Evolutionary conservation across 1,140 invertebrate genomes (phyloP).

Genomic region (Nomia melanderi): DNA sequence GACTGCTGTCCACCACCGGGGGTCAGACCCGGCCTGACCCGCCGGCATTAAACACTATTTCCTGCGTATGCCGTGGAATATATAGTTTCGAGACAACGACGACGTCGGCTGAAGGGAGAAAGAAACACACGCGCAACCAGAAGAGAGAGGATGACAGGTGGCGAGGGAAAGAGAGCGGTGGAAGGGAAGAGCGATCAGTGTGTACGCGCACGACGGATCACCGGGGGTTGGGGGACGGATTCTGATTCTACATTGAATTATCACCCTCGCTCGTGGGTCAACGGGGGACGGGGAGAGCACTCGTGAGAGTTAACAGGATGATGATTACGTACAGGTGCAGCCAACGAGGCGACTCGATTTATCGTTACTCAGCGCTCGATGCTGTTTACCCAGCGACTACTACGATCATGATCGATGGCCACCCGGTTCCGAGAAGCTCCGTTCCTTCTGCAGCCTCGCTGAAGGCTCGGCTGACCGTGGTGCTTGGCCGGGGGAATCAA

Average conservation of each 20-base stretch:
- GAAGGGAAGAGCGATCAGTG: not conserved
- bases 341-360: constrained; percentile 48
- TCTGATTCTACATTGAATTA: constrained; percentile 66
- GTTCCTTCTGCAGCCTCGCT: too few relatives aligned
- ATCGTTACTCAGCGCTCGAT: constrained; percentile 24
- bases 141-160: not conserved
- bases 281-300: constrained; percentile 13
- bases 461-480: not conserved
- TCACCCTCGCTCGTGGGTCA: constrained; percentile 56
- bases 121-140: not conserved
- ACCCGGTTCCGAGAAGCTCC: not conserved
- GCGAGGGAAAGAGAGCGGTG: not conserved
- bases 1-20: constrained; percentile 36
- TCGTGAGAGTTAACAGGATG: constrained; percentile 58
- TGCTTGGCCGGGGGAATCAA: not conserved
- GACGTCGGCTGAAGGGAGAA: not conserved
- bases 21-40: constrained; percentile 49
- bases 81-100: constrained; percentile 61
- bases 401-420: not conserved
- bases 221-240: constrained; percentile 41
- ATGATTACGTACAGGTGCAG: constrained; percentile 57
- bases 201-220: constrained; percentile 19
- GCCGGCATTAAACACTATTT: constrained; percentile 70
- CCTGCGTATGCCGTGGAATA: constrained; percentile 62
- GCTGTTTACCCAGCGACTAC: constrained; percentile 12